These are phyloP conservation scores for Procavia capensis DNA, from an alignment of 2,113 vertebrate species.

Conservation along the genomic window DNA sequence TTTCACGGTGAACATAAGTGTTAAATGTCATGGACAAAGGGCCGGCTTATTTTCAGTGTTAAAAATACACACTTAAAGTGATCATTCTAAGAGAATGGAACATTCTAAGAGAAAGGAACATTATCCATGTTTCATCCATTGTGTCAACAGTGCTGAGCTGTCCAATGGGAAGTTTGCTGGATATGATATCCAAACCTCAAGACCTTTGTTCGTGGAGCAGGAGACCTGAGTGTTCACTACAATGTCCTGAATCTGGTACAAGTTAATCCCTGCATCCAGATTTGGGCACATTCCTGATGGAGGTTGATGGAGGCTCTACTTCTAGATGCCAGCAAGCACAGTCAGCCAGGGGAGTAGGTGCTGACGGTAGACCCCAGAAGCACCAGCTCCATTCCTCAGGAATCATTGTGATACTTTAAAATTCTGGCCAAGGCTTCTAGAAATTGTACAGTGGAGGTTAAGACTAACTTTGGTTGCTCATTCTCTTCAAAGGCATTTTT, in stretches of 20 bases:
- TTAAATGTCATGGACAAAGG: background rate
- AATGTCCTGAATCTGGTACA: background rate
- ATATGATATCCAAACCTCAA: background rate
- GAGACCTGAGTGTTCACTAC: background rate
- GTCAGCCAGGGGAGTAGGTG: background rate
- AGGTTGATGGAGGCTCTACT: background rate
- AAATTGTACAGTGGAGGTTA: background rate
- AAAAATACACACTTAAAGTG: background rate
- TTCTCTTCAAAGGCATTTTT: background rate
- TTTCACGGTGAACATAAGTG: background rate
- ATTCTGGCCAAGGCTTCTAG: background rate
- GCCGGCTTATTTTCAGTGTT: background rate
- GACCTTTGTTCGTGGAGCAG: background rate
- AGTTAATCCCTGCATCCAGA: background rate
- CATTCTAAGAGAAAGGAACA: background rate
- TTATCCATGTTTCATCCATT: background rate
- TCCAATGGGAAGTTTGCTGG: background rate
- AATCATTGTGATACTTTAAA: background rate
- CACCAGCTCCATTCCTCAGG: background rate
- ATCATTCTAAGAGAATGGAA: too few species aligned
- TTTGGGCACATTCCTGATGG: background rate
- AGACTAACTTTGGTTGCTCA: background rate
- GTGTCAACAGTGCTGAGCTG: background rate
- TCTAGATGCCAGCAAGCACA: accelerated
- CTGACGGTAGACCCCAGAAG: background rate